Percentiles rank a stretch among this genome's conserved stretches.
Evolutionary conservation across 2,113 vertebrate species (phyloP).

Genomic region (Saccopteryx bilineata): DNA sequence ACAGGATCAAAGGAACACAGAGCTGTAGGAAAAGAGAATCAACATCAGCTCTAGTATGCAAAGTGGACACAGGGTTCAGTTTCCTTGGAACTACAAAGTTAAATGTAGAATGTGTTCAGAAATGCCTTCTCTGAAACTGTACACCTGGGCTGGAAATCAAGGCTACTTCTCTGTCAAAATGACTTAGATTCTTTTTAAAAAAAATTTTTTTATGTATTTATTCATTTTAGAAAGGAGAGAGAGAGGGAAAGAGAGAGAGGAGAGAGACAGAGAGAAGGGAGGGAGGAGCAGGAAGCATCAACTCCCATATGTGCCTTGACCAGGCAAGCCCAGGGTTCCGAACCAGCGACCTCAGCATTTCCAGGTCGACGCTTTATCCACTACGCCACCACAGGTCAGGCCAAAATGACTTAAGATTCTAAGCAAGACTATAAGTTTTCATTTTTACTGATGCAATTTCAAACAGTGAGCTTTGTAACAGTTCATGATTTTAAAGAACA

Average conservation of each 20-base stretch:
- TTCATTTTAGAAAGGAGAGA: too few species aligned
- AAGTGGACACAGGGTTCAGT: not conserved
- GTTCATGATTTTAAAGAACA: slow-evolving; percentile 39
- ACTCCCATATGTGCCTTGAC: too few species aligned
- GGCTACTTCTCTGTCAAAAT: not conserved
- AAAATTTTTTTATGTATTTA: too few species aligned
- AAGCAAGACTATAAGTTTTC: not conserved
- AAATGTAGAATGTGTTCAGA: not conserved
- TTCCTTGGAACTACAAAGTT: not conserved
- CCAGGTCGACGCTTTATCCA: too few species aligned
- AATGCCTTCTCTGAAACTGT: not conserved
- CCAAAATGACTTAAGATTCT: too few species aligned
- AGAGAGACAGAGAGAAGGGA: too few species aligned
- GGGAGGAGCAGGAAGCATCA: too few species aligned
- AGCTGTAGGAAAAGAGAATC: not conserved
- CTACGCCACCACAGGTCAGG: too few species aligned
- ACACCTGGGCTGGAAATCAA: not conserved
- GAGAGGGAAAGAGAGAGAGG: too few species aligned
- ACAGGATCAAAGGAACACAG: not conserved
- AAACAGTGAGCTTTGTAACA: not conserved
- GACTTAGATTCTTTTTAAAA: not conserved
- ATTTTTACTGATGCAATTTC: not conserved
- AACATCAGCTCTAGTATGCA: not conserved
- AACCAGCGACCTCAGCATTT: too few species aligned
- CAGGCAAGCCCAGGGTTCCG: too few species aligned